These are phyloP conservation scores for Emys orbicularis DNA, from an alignment of 2,797 vertebrate genomes.

Conservation along the genomic window DNA sequence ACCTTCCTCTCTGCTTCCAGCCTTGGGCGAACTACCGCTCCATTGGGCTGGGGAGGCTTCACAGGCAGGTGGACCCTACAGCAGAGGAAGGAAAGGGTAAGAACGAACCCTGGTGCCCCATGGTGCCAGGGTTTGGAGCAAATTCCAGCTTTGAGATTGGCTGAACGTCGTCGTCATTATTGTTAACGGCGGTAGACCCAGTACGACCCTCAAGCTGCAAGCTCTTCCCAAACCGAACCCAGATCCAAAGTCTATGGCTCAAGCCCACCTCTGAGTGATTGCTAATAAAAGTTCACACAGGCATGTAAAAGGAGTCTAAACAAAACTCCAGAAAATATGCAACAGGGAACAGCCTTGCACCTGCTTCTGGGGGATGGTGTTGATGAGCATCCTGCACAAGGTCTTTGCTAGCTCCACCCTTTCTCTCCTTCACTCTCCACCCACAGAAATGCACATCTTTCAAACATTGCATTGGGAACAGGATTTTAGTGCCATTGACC, in stretches of 20 bases:
- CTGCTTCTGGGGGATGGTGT: not conserved
- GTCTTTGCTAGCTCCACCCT: not conserved
- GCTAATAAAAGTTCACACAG: not conserved
- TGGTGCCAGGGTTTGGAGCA: not conserved
- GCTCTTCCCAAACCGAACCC: not conserved
- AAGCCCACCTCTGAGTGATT: not conserved
- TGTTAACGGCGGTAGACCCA: accelerated
- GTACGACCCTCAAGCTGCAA: accelerated
- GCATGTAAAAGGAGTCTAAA: not conserved
- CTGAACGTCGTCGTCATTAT: accelerated
- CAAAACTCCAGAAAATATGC: not conserved
- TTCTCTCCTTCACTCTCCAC: accelerated
- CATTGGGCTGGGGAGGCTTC: not conserved
- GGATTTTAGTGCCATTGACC: not conserved
- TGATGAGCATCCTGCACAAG: not conserved
- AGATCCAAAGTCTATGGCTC: not conserved
- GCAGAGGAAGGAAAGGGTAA: not conserved
- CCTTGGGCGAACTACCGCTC: not conserved
- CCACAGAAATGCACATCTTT: not conserved
- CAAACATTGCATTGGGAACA: accelerated
- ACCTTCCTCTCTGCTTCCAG: not conserved
- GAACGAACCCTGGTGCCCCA: not conserved
- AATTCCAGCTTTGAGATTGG: not conserved
- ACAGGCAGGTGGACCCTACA: not conserved
- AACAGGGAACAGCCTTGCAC: not conserved